These are phyloP conservation scores for Ephialtes manifestator DNA, from an alignment of 2,888 invertebrate species.

Conservation along the genomic window DNA sequence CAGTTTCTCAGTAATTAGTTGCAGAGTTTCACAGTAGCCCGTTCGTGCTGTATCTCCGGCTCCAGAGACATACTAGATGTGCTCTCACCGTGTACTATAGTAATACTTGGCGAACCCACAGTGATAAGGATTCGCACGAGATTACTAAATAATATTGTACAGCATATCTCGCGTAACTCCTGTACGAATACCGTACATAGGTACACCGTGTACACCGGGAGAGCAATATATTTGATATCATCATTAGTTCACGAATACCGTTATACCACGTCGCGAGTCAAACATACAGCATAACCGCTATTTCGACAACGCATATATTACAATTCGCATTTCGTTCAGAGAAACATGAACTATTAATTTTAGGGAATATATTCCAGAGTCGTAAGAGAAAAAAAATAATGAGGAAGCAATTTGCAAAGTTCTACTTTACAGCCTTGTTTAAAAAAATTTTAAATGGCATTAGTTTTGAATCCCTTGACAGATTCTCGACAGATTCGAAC, in stretches of 20 bases:
- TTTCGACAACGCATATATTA: not conserved
- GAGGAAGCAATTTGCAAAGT: no score
- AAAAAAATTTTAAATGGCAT: no score
- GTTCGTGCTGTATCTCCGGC: conserved; percentile 6
- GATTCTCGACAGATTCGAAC: no score
- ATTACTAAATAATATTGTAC: conserved; percentile 66
- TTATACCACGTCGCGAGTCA: not conserved
- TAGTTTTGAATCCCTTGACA: no score
- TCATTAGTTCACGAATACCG: conserved; percentile 9
- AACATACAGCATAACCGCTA: not conserved
- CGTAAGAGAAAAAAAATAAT: no score
- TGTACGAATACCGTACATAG: conserved; percentile 41
- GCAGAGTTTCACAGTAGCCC: conserved; percentile 62
- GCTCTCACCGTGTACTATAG: conserved; percentile 4
- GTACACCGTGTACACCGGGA: conserved; percentile 19
- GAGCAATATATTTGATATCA: conserved; percentile 25
- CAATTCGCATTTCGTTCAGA: conserved; percentile 10
- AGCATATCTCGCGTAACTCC: conserved; percentile 39
- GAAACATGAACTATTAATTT: conserved; percentile 4
- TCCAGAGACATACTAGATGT: conserved; percentile 7
- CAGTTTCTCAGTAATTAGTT: conserved; percentile 70
- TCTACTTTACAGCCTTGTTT: no score
- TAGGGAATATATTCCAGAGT: no score
- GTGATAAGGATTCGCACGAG: conserved; percentile 67
- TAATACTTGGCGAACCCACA: conserved; percentile 41